These are phyloP conservation scores for Syrista parreyssii DNA, from an alignment of 2,888 invertebrate genomes.

Conservation along the genomic window DNA sequence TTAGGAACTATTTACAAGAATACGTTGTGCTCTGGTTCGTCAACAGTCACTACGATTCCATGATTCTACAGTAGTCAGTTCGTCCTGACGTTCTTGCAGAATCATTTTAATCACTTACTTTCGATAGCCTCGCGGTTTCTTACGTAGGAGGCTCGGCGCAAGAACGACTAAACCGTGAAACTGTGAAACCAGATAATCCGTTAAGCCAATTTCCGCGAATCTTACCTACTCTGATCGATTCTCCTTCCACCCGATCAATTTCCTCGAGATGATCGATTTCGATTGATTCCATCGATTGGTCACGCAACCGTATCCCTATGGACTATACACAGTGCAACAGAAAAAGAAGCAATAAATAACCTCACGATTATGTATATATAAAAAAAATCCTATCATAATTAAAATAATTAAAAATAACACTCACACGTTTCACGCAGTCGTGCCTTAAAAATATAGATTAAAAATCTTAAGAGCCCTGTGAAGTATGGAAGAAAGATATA, in stretches of 20 bases:
- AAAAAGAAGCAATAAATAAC: background rate
- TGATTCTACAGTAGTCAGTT: background rate
- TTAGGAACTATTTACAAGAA: conserved; percentile 56
- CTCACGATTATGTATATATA: background rate
- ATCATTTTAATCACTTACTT: conserved; percentile 4
- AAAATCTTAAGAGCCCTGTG: background rate
- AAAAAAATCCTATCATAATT: background rate
- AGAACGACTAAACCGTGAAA: background rate
- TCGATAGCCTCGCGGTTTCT: background rate
- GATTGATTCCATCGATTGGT: background rate
- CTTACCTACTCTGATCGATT: background rate
- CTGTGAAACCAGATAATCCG: background rate
- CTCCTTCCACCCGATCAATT: conserved; percentile 2
- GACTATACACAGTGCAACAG: background rate
- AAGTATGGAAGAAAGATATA: background rate
- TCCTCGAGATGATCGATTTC: background rate
- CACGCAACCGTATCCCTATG: background rate
- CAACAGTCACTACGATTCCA: conserved; percentile 29
- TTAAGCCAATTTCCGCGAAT: background rate
- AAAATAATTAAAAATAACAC: background rate
- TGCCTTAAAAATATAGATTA: background rate
- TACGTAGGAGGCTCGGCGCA: background rate
- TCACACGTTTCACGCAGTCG: background rate
- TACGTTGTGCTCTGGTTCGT: conserved; percentile 58
- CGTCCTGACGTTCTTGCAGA: background rate